Conservation (phyloP, 2,888 invertebrate genomes). For the Athetis lepigone region DNA sequence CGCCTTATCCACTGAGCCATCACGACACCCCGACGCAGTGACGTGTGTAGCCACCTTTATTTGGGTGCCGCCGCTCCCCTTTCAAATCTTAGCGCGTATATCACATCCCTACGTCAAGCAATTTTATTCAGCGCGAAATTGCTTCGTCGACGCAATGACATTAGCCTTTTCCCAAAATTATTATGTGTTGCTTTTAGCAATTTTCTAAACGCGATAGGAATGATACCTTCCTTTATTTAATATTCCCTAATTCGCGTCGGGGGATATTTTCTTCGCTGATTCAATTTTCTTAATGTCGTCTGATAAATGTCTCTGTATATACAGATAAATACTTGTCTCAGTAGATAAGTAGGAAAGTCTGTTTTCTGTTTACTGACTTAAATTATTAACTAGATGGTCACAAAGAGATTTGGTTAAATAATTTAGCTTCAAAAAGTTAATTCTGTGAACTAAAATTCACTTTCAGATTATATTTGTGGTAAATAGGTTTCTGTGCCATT, state of each 20-base stretch:
- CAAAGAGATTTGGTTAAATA: constrained; percentile 16
- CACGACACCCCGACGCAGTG: no score
- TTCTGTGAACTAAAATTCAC: constrained; percentile 1
- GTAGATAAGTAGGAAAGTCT: constrained; percentile 28
- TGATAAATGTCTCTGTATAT: constrained; percentile 25
- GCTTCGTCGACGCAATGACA: constrained; percentile 9
- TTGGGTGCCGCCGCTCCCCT: background rate
- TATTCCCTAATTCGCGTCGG: constrained; percentile 31
- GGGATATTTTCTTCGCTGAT: constrained; percentile 36
- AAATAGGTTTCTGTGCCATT: background rate
- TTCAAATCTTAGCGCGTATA: constrained; percentile 2
- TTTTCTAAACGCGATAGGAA: constrained; percentile 28
- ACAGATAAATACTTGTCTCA: constrained; percentile 8
- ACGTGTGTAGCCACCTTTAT: no score
- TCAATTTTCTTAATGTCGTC: constrained; percentile 39
- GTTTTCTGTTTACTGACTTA: constrained; percentile 28
- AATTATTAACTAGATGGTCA: constrained; percentile 19
- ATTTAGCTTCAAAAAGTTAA: constrained; percentile 11
- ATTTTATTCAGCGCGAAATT: constrained; percentile 18
- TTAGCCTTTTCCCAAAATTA: constrained; percentile 21
- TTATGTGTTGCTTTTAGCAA: constrained; percentile 25
- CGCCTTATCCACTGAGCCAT: no score
- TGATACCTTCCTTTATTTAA: constrained; percentile 44
- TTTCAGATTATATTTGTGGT: constrained; percentile 6
- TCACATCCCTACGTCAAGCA: constrained; percentile 1